Base-by-base conservation (phyloP, 2,113 vertebrate genomes). In the Pimephales promelas region DNA sequence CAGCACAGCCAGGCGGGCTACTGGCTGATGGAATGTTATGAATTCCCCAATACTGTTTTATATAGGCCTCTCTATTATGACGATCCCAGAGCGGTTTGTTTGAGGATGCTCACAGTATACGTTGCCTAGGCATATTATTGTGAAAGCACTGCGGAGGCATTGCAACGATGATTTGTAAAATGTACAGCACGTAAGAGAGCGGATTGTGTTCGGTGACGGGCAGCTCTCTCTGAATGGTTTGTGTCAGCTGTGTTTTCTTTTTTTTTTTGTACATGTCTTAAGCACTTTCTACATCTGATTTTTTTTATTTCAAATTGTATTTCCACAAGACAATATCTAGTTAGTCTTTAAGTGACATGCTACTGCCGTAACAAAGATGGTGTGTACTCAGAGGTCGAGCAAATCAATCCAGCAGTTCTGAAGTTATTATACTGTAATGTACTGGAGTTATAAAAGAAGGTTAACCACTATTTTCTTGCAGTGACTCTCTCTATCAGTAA, bases 401-500 rank as follows among this genome's bases (percentile, higher is more conserved):
- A 83, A 86, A 87, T 90, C 91, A 89, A 91, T 91, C 89, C 90
- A 92, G 86, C 88, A 82, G 90, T 90, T 85, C 88, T 91, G 91
- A 90, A 87, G 80, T 78, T 90, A 86, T 91, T 64, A 87, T 78
- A 91, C 82, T 89, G 86, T 91, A 89, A 91, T 89, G 81, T 92
- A 90, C 88, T 84, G 86, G 75, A 83, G 92, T 90, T 90, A 90
- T 84, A 89, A 90, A 89, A 31, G 88, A 90, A 87, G 72, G 86
- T 91, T 82, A 91, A 92, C 89, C 88, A 90, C 89, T 89, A 90
- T 93, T 94, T 94, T 93, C 90, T 92, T 75, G 81, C 88, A 90
- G 89, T 92, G 89, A 89, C 81, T 90, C 22, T 82, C 90, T 92
- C 91, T 93, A 91, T 93, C 92, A 92, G 88, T 83, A 82, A 89